phyloP scores from a whole-genome alignment of 2,113 vertebrate species.

The Myrmecobius fasciatus region DNA sequence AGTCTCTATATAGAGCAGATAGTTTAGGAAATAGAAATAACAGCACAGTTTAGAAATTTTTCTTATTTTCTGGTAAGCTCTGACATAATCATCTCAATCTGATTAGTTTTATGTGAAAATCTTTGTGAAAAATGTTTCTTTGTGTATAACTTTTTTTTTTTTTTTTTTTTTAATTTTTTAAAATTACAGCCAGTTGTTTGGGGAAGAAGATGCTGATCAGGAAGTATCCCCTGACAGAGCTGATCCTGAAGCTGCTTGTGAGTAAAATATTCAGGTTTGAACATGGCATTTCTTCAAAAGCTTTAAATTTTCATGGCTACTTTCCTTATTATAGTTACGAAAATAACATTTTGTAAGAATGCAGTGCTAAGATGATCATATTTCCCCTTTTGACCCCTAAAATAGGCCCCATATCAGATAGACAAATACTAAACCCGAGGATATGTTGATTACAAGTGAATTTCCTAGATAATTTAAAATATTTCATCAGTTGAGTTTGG shows the following conservation, averaged over 20 bases:
- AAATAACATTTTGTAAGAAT: neutral
- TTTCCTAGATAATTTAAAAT: conserved; percentile 15
- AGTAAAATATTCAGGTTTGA: conserved; percentile 79
- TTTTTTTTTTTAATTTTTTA: conserved; percentile 70
- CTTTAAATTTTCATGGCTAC: neutral
- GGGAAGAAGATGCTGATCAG: conserved; percentile 98
- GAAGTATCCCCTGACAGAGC: conserved; percentile 98
- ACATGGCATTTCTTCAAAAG: neutral
- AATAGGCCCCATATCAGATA: conserved; percentile 35
- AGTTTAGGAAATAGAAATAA: neutral
- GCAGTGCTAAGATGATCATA: neutral
- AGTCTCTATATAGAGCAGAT: neutral
- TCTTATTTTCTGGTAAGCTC: neutral
- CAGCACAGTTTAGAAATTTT: neutral
- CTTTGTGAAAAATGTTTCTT: conserved; percentile 36
- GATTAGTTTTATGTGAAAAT: conserved; percentile 13
- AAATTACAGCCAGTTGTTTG: conserved; percentile 93
- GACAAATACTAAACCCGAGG: conserved; percentile 11
- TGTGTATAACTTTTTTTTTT: conserved; percentile 39
- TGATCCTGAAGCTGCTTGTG: conserved; percentile 97
- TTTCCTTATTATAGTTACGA: neutral
- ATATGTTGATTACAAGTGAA: neutral
- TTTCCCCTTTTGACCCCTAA: conserved; percentile 52
- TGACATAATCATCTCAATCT: neutral
- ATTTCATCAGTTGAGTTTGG: neutral